Percentiles rank a stretch among this genome's conserved stretches.
Conservation (phyloP, 2,888 invertebrate genomes). For the Punctoribates punctum region DNA sequence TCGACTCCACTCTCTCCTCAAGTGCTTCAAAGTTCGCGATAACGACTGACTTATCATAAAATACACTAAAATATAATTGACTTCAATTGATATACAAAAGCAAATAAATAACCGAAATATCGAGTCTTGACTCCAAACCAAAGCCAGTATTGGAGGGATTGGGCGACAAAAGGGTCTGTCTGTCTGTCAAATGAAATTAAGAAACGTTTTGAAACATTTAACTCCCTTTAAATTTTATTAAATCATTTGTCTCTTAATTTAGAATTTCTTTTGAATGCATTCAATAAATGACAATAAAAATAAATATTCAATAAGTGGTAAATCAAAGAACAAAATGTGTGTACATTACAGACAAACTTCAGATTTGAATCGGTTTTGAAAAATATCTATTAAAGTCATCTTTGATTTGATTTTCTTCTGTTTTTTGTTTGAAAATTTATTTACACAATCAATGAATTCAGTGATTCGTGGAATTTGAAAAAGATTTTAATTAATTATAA, state of each 20-base stretch:
- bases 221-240: no score
- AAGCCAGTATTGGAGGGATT: background rate
- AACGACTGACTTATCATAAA: background rate
- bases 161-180: background rate
- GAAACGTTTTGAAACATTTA: no score
- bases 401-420: no score
- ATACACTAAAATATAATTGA: background rate
- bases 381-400: no score
- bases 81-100: background rate
- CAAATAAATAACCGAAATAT: background rate
- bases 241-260: no score
- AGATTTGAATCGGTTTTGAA: no score
- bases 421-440: background rate
- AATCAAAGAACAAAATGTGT: no score
- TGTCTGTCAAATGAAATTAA: background rate
- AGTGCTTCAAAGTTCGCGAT: constrained; percentile 1
- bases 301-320: no score
- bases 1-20: constrained; percentile 3
- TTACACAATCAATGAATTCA: background rate
- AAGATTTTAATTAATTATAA: background rate
- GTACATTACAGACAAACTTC: no score
- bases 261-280: no score
- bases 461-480: background rate
- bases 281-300: no score
- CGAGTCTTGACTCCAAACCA: background rate